These are phyloP conservation scores for Aspidapion aeneum DNA, from an alignment of 2,888 invertebrate species.

Conservation along the genomic window DNA sequence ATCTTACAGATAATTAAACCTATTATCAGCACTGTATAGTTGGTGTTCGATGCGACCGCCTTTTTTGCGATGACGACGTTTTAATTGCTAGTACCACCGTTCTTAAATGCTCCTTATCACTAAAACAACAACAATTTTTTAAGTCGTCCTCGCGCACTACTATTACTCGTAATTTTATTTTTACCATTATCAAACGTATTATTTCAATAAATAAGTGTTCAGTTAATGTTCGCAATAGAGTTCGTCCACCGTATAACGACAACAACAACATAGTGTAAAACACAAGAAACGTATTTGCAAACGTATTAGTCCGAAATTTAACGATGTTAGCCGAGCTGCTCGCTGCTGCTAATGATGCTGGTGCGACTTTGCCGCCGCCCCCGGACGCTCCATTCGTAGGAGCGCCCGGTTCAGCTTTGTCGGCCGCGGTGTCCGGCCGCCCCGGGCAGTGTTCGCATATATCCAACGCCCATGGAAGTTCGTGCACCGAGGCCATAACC, in stretches of 20 bases:
- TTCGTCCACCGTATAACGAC: constrained; percentile 18
- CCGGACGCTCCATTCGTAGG: constrained; percentile 30
- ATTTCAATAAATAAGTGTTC: neutral
- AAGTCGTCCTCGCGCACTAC: neutral
- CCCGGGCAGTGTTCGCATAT: constrained; percentile 41
- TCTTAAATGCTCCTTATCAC: neutral
- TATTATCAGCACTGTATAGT: neutral
- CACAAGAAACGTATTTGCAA: constrained; percentile 10
- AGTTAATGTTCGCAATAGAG: neutral
- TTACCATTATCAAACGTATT: too few relatives aligned
- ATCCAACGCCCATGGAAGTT: constrained; percentile 31
- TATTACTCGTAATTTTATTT: too few relatives aligned
- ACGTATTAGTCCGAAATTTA: neutral
- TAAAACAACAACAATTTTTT: neutral
- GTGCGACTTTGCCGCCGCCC: constrained; percentile 22
- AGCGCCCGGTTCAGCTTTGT: constrained; percentile 50
- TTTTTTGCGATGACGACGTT: too few relatives aligned
- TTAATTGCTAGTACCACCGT: too few relatives aligned
- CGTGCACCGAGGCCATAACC: neutral
- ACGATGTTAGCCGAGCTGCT: constrained; percentile 18
- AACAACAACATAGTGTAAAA: constrained; percentile 23
- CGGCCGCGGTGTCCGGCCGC: constrained; percentile 46
- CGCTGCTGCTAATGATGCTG: constrained; percentile 25
- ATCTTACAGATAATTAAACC: too few relatives aligned
- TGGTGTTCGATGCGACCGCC: neutral